These are phyloP conservation scores for Drosophila fuyamai DNA, from an alignment of 1,140 invertebrate species.

Conservation along the genomic window DNA sequence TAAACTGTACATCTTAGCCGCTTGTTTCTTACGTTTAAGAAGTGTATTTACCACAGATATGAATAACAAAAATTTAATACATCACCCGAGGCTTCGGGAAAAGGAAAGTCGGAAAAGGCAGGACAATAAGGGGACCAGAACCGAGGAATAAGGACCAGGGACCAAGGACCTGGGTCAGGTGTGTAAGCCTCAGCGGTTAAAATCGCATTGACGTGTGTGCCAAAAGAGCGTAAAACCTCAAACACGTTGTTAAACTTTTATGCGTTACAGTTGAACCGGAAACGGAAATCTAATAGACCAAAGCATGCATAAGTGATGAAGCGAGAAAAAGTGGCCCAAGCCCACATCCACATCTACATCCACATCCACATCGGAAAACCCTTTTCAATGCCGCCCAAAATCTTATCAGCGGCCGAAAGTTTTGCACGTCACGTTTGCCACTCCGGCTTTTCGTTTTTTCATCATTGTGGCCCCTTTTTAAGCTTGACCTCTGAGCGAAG, in stretches of 20 bases:
- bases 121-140: neutral
- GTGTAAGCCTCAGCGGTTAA: constrained; percentile 68
- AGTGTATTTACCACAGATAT: neutral
- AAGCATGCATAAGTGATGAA: constrained; percentile 81
- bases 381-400: constrained; percentile 62
- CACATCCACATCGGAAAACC: constrained; percentile 27
- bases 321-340: constrained; percentile 62
- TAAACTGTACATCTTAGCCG: too few relatives aligned
- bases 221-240: constrained; percentile 79
- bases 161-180: constrained; percentile 40
- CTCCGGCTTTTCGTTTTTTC: constrained; percentile 10
- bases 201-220: constrained; percentile 72
- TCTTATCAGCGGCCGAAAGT: constrained; percentile 69
- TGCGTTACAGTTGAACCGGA: constrained; percentile 75
- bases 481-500: constrained; percentile 12
- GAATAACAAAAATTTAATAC: constrained; percentile 9
- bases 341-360: neutral
- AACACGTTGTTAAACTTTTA: constrained; percentile 73
- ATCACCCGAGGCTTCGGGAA: neutral
- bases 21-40: too few relatives aligned
- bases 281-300: constrained; percentile 81
- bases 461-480: constrained; percentile 21
- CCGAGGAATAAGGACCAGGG: neutral
- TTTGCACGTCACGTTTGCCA: constrained; percentile 42
- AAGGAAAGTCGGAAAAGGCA: neutral